These are phyloP conservation scores for Drosophila anomelani DNA, from an alignment of 2,888 invertebrate genomes.

Conservation along the genomic window DNA sequence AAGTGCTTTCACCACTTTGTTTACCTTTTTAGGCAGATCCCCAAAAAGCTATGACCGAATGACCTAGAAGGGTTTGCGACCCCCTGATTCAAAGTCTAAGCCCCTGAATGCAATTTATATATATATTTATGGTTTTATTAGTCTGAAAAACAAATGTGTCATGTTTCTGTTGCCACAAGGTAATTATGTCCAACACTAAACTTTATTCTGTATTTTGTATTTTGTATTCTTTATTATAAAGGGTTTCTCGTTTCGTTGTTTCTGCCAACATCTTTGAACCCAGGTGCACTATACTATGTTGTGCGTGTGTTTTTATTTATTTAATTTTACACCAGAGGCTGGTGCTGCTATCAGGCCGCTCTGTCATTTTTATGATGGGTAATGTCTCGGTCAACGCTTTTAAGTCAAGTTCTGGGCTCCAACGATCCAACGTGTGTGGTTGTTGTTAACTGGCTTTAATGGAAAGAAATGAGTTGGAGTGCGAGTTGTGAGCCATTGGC, in stretches of 20 bases:
- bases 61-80: conserved; percentile 12
- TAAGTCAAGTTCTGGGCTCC: conserved; percentile 74
- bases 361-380: conserved; percentile 56
- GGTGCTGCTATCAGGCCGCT: conserved; percentile 44
- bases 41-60: conserved; percentile 6
- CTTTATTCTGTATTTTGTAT: conserved; percentile 49
- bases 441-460: conserved; percentile 47
- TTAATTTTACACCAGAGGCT: conserved; percentile 13
- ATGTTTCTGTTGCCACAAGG: conserved; percentile 70
- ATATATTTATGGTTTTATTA: conserved; percentile 32
- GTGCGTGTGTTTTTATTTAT: conserved; percentile 16
- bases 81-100: conserved; percentile 30
- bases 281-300: conserved; percentile 49
- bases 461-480: conserved; percentile 62
- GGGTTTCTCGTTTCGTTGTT: conserved; percentile 40
- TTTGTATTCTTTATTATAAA: conserved; percentile 43
- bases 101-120: conserved; percentile 33
- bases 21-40: not conserved
- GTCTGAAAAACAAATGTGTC: conserved; percentile 38
- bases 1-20: conserved; percentile 11
- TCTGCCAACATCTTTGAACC: conserved; percentile 66
- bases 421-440: conserved; percentile 17
- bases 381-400: conserved; percentile 79
- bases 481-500: conserved; percentile 12
- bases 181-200: conserved; percentile 56